Conservation (phyloP, 2,797 vertebrate genomes). For the Parauchenoglanis ngamensis region DNA sequence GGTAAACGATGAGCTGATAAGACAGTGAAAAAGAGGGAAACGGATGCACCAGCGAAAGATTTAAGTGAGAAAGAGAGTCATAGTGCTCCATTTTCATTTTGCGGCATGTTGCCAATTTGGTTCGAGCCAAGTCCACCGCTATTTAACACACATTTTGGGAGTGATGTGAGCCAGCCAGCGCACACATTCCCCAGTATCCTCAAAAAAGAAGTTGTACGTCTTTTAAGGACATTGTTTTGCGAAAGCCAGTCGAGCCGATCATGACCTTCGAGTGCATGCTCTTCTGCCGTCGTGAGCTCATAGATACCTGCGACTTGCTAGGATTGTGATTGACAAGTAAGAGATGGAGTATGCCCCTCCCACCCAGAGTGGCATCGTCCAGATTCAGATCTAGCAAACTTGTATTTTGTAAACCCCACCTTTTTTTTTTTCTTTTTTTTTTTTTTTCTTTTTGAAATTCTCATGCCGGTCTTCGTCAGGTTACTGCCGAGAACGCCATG, state of each 20-base stretch:
- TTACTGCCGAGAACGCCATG: not conserved
- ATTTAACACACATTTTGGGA: not conserved
- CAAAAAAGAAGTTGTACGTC: not conserved
- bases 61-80: not conserved
- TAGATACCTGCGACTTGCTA: not conserved
- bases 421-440: too few species aligned
- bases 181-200: not conserved
- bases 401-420: not conserved
- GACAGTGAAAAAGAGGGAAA: not conserved
- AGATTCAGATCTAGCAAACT: too few species aligned
- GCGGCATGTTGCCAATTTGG: not conserved
- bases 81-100: not conserved
- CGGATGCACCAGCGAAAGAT: not conserved
- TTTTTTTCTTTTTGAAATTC: not conserved
- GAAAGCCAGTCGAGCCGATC: not conserved
- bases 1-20: slow-evolving; percentile 13
- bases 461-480: not conserved
- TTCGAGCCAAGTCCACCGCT: not conserved
- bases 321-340: not conserved
- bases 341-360: too few species aligned
- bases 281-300: not conserved
- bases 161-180: not conserved
- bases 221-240: not conserved
- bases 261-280: not conserved
- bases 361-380: too few species aligned